phyloP scores from a whole-genome alignment of 2,113 vertebrate species.

The Ciconia stormi region DNA sequence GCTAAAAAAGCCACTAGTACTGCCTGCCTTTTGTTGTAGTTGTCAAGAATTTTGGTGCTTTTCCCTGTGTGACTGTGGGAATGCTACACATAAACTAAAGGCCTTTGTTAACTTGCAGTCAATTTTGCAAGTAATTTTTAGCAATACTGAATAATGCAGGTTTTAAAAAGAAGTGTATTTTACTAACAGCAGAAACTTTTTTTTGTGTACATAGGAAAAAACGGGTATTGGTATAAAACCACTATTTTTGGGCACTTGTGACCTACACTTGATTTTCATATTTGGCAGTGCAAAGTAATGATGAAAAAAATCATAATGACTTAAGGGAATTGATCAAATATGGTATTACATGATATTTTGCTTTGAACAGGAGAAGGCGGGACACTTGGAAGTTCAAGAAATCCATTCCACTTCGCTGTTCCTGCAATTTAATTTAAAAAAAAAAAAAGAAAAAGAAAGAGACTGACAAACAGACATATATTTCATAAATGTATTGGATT shows the following conservation, averaged over 20 bases:
- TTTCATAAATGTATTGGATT: background rate
- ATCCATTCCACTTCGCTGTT: background rate
- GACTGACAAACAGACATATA: fast-evolving
- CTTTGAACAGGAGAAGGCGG: background rate
- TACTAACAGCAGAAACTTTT: background rate
- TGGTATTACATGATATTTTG: background rate
- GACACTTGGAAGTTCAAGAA: background rate
- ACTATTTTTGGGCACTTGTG: background rate
- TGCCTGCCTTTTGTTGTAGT: background rate
- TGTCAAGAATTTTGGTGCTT: background rate
- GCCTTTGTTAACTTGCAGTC: background rate
- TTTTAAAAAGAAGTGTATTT: background rate
- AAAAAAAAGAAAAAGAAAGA: no score
- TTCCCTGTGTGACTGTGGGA: background rate
- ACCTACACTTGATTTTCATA: background rate
- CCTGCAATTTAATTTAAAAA: background rate
- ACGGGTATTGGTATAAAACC: background rate
- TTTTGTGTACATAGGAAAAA: background rate
- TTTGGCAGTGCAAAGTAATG: background rate
- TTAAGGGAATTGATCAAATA: background rate
- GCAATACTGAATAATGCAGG: background rate
- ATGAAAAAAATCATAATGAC: background rate
- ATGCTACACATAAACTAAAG: background rate
- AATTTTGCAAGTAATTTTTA: background rate
- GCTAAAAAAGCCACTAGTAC: background rate